Base-by-base conservation (phyloP, 2,113 vertebrate genomes). In the Brachionichthys hirsutus region DNA sequence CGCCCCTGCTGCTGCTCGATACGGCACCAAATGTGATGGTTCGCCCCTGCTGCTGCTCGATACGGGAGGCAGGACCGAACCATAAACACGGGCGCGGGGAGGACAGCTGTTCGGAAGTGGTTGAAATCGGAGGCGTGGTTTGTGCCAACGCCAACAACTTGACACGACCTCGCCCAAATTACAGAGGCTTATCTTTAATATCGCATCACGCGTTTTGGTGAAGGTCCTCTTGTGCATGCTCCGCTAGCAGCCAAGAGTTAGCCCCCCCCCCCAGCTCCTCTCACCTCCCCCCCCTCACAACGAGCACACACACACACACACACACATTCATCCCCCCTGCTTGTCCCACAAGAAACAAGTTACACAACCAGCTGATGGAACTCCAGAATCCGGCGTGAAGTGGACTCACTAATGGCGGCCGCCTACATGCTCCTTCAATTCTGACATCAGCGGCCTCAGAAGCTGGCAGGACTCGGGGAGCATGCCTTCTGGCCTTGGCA, bases 1-100 rank as follows among this genome's bases (percentile, higher is more conserved):
- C 88, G 82, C 89, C 91, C 92, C 91, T 92, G 92, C 92, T 92
- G 92, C 87, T 92, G n/a, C n/a, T n/a, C n/a, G n/a, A n/a, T n/a
- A n/a, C n/a, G 83, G 91, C 86, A 92, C 91, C 91, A 92, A 92
- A 92, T 92, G 91, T 92, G 91, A 91, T 91, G 91, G 90, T 92
- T 91, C 88, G 82, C 88, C 91, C 91, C 91, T 92, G 92, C 92
- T 92, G 92, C 87, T 92, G 88, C 83, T 78, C 90, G 72, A 60
- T 90, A 89, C 89, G 67, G 89, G 85, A 90, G 87, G 88, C 78
- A 73, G 89, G 91, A 88, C 85, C 54, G 68, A 89, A 92, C 91
- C 91, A 91, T 89, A 86, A 89, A 87, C 86, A 82, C 70, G 45
- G 77, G 57, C 65, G 48, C 22, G 66, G 88, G 87, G 85, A 74